Evolutionary conservation across 2,113 vertebrate genomes (phyloP).

Genomic region (Catharus minimus): DNA sequence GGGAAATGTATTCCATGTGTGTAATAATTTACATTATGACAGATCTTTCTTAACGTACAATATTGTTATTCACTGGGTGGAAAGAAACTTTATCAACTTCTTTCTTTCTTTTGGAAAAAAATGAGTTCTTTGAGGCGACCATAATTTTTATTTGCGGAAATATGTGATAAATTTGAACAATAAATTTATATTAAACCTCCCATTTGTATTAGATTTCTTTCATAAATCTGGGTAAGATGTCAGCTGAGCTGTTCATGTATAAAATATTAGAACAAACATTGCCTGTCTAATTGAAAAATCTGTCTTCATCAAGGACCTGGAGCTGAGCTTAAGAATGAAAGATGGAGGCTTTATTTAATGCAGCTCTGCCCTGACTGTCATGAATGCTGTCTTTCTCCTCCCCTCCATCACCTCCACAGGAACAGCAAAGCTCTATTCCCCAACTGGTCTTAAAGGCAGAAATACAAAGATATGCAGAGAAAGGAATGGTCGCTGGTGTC

Average conservation of each 20-base stretch:
- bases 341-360: slow-evolving; percentile 47
- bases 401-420: slow-evolving; percentile 39
- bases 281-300: slow-evolving; percentile 73
- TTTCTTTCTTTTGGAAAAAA: slow-evolving; percentile 24
- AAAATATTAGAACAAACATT: slow-evolving; percentile 74
- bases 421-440: slow-evolving; percentile 61
- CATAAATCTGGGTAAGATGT: slow-evolving; percentile 67
- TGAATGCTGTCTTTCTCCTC: slow-evolving; percentile 45
- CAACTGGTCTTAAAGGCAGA: slow-evolving; percentile 33
- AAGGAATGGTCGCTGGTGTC: slow-evolving; percentile 15
- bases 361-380: slow-evolving; percentile 28
- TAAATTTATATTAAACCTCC: slow-evolving; percentile 72
- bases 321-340: slow-evolving; percentile 55
- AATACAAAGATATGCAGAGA: slow-evolving; percentile 33
- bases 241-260: slow-evolving; percentile 47
- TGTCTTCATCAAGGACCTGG: slow-evolving; percentile 59
- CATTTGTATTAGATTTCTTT: slow-evolving; percentile 70
- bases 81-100: slow-evolving; percentile 62
- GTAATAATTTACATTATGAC: slow-evolving; percentile 79
- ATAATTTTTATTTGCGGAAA: slow-evolving; percentile 69
- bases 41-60: slow-evolving; percentile 73
- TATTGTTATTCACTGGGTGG: slow-evolving; percentile 71
- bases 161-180: slow-evolving; percentile 71
- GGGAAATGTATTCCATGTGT: slow-evolving; percentile 84
- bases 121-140: slow-evolving; percentile 43